Evolutionary conservation across 2,797 vertebrate species (phyloP).

Genomic region (Sebastolobus altivelis): DNA sequence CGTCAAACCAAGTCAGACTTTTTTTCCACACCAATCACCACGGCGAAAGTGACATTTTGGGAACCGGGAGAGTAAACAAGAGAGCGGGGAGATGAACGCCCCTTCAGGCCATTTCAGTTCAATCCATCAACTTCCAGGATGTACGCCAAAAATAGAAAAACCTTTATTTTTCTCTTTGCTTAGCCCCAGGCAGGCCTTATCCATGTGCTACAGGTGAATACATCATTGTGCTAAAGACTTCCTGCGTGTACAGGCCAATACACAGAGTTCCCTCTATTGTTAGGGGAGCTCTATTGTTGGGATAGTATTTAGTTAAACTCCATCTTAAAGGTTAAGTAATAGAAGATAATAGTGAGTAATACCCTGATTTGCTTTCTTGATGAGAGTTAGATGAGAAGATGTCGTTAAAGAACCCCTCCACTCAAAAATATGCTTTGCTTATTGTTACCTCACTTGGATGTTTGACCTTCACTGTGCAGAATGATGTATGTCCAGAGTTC

Average conservation of each 20-base stretch:
- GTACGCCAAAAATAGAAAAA: constrained; percentile 59
- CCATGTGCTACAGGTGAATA: constrained; percentile 31
- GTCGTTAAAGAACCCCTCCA: not conserved
- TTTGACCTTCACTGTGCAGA: not conserved
- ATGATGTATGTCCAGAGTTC: not conserved
- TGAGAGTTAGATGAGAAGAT: constrained; percentile 1
- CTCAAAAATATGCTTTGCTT: not conserved
- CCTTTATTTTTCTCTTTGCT: constrained; percentile 26
- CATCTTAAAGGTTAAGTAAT: not conserved
- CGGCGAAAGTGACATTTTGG: constrained; percentile 55
- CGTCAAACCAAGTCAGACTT: constrained; percentile 40
- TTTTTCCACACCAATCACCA: constrained; percentile 8
- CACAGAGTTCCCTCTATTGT: not conserved
- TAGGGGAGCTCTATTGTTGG: not conserved
- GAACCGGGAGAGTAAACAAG: constrained; percentile 39
- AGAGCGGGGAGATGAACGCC: constrained; percentile 29
- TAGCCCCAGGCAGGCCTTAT: constrained; percentile 36
- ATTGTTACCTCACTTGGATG: not conserved
- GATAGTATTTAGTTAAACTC: constrained; percentile 2
- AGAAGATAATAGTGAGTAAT: not conserved
- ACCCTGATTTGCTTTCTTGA: not conserved
- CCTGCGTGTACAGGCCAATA: constrained; percentile 15
- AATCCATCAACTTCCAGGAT: constrained; percentile 67
- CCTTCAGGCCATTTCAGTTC: constrained; percentile 54
- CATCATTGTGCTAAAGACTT: constrained; percentile 34